These are phyloP conservation scores for Elysia crispata DNA, from an alignment of 2,888 invertebrate genomes.

Conservation along the genomic window DNA sequence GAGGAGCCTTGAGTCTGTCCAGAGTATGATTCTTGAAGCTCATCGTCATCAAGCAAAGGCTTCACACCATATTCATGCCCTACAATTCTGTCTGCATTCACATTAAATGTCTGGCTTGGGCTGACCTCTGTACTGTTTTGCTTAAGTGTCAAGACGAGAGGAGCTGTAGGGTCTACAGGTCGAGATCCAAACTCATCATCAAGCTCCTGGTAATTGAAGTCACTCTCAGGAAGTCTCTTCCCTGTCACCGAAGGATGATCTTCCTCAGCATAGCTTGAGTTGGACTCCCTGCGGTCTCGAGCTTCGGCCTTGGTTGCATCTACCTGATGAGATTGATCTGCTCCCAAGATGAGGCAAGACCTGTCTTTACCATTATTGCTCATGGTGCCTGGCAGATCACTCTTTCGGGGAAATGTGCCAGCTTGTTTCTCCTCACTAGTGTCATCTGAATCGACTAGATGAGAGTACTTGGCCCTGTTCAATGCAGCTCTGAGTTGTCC, in stretches of 20 bases:
- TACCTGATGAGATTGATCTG: constrained; percentile 42
- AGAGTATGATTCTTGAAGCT: constrained; percentile 79
- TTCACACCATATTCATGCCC: constrained; percentile 87
- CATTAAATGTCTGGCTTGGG: constrained; percentile 30
- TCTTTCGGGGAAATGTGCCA: constrained; percentile 26
- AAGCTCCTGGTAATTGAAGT: constrained; percentile 72
- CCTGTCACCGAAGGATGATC: constrained; percentile 72
- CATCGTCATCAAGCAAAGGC: constrained; percentile 87
- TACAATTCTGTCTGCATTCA: constrained; percentile 79
- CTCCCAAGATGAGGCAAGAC: constrained; percentile 43
- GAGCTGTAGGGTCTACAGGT: constrained; percentile 55
- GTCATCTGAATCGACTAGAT: constrained; percentile 80
- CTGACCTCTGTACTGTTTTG: not conserved
- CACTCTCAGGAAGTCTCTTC: constrained; percentile 54
- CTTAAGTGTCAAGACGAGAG: not conserved
- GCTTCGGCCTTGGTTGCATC: constrained; percentile 17
- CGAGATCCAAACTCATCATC: constrained; percentile 76
- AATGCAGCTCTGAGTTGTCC: constrained; percentile 66
- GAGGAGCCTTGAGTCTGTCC: constrained; percentile 44
- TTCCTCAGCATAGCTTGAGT: constrained; percentile 75
- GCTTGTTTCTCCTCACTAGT: constrained; percentile 64
- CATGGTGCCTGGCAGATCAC: constrained; percentile 46
- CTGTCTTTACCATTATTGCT: constrained; percentile 42
- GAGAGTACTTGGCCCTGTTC: constrained; percentile 85
- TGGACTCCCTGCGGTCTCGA: constrained; percentile 63